Evolutionary conservation across 2,113 vertebrate species (phyloP), one percentile per base, ranked within the genome.

Genomic region (Stegastes partitus): DNA sequence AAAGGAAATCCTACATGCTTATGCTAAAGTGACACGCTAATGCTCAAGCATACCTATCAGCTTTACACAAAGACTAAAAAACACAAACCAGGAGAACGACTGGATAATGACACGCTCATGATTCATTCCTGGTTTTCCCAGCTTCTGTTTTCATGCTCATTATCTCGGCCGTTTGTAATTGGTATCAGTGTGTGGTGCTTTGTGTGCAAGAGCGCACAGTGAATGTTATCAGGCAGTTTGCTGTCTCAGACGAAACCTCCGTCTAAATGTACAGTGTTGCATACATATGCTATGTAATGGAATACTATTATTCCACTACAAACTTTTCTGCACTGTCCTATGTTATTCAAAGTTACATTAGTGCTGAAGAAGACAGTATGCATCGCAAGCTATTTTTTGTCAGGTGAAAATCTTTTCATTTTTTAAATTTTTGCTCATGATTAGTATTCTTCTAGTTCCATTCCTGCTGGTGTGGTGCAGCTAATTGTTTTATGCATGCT

Each of bases 61-160:
- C 5, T 75, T n/a, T 59, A 34, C 28, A 50, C 11, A 58, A 53
- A 51, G 10, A 11, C 26, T 7, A 23, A 44, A 51, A n/a, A n/a
- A 62, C 5, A 69, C 22, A 34, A 14, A 25, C 6, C 2, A 45
- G 15, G 44, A 19, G n/a, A 2, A 37, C 15, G 8, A 12, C 8
- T 25, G 5, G 8, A 23, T 2, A 0, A 11, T 9, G 16, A 76
- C 22, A 34, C 66, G 31, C 18, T 14, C 2, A 44, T 90, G 92
- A 93, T 31, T 91, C 89, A 91, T n/a, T 71, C 28, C 65, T 63
- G 86, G 26, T 75, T 90, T 90, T 81, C 89, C 87, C 82, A 79
- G 72, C 49, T 39, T 8, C 18, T 67, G 23, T 44, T 71, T 61
- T 12, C 22, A n/a, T 3, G 19, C 9, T 25, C 2, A 7, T 54